phyloP scores from a whole-genome alignment of 2,113 vertebrate genomes.

The Ptyas mucosa region DNA sequence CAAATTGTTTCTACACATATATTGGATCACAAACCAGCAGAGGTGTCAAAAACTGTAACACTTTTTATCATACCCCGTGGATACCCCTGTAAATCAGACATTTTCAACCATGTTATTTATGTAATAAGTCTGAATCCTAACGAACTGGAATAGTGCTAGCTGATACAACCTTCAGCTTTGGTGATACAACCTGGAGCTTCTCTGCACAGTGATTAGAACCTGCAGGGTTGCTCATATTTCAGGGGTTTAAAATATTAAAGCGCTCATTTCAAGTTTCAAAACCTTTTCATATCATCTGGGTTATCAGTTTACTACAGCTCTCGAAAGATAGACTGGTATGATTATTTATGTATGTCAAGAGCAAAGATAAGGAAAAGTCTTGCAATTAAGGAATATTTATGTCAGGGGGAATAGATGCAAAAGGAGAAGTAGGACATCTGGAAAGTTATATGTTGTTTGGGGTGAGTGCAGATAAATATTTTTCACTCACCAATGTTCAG shows the following conservation, averaged over 20 bases:
- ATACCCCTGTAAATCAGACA: not conserved
- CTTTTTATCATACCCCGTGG: not conserved
- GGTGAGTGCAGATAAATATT: not conserved
- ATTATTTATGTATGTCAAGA: not conserved
- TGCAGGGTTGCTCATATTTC: not conserved
- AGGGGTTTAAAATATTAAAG: not conserved
- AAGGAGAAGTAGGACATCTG: not conserved
- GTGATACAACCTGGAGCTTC: not conserved
- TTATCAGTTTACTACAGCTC: not conserved
- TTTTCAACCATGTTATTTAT: not conserved
- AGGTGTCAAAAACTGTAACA: not conserved
- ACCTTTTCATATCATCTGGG: not conserved
- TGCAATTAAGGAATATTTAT: not conserved
- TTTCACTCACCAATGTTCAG: not conserved
- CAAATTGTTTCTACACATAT: not conserved
- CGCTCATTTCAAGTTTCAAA: not conserved
- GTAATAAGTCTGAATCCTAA: not conserved
- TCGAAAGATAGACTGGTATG: not conserved
- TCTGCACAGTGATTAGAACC: not conserved
- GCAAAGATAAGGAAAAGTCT: not conserved
- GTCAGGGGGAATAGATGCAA: not conserved
- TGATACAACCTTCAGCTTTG: not conserved
- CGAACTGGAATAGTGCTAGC: not conserved
- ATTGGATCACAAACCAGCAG: not conserved
- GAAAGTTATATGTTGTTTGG: not conserved